Conservation (phyloP, 2,113 vertebrate genomes). For the Hymenochirus boettgeri region DNA sequence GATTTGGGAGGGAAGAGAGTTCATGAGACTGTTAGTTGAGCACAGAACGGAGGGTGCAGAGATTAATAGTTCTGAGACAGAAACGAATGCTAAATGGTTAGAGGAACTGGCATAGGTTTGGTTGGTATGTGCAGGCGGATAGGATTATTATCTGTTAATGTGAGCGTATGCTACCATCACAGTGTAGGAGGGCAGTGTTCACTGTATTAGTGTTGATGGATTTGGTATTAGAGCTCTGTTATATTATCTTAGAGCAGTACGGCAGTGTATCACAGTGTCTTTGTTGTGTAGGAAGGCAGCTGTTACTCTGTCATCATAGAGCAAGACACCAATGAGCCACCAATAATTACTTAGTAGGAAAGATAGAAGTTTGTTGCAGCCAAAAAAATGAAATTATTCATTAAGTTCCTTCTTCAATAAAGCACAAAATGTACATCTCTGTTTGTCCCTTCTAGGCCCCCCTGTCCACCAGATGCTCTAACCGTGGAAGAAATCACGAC, state of each 20-base stretch:
- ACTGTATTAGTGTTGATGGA: neutral
- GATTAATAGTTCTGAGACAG: neutral
- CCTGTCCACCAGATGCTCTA: slow-evolving; percentile 84
- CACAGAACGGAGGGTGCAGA: neutral
- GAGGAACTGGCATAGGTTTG: neutral
- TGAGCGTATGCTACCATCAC: neutral
- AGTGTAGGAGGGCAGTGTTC: neutral
- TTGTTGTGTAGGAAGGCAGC: too few species aligned
- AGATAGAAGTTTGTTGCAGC: neutral
- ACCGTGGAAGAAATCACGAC: slow-evolving; percentile 91
- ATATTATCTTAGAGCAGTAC: neutral
- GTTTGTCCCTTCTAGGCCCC: slow-evolving; percentile 71
- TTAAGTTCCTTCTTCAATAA: too few species aligned
- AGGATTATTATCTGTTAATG: neutral
- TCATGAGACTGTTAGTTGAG: neutral
- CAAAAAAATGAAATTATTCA: too few species aligned
- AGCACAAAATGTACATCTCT: neutral
- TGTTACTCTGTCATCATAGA: too few species aligned
- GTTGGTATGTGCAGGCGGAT: neutral
- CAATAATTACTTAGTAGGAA: neutral
- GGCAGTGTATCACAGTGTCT: neutral
- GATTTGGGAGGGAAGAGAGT: neutral
- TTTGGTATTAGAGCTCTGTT: neutral
- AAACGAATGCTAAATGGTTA: neutral
- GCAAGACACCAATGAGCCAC: neutral